Percentiles rank a stretch among this genome's conserved stretches.
Conservation (phyloP, 2,797 vertebrate species). For the Spheniscus humboldti region DNA sequence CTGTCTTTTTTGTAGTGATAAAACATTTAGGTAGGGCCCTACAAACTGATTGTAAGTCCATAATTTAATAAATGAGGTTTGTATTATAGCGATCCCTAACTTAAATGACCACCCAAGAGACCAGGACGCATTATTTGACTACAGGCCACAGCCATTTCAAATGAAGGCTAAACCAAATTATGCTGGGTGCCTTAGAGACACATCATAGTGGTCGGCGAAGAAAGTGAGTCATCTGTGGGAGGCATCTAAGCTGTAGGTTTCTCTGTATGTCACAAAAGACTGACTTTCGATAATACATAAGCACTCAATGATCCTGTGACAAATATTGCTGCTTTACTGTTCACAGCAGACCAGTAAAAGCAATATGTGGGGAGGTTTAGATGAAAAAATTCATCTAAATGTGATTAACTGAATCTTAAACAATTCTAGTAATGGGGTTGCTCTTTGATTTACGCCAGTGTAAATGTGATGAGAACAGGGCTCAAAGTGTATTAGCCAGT, state of each 20-base stretch:
- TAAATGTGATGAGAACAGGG: neutral
- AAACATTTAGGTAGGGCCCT: neutral
- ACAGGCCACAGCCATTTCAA: neutral
- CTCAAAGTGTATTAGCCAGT: neutral
- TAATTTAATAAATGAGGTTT: neutral
- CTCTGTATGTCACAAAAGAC: neutral
- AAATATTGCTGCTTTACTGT: neutral
- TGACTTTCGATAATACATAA: neutral
- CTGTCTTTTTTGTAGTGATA: neutral
- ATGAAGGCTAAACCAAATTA: neutral
- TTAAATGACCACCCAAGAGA: neutral
- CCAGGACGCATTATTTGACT: neutral
- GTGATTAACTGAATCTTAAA: neutral
- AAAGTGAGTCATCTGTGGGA: neutral
- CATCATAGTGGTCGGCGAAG: accelerated
- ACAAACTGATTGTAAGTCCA: neutral
- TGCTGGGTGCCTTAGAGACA: neutral
- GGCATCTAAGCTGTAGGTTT: neutral
- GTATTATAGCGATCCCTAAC: neutral
- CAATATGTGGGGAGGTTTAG: neutral
- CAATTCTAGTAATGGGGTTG: neutral
- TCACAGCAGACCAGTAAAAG: neutral
- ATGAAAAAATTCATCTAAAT: neutral
- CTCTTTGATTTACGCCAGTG: neutral
- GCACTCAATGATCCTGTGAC: neutral